phyloP scores from a whole-genome alignment of 2,888 invertebrate species.

The Oligia strigilis region DNA sequence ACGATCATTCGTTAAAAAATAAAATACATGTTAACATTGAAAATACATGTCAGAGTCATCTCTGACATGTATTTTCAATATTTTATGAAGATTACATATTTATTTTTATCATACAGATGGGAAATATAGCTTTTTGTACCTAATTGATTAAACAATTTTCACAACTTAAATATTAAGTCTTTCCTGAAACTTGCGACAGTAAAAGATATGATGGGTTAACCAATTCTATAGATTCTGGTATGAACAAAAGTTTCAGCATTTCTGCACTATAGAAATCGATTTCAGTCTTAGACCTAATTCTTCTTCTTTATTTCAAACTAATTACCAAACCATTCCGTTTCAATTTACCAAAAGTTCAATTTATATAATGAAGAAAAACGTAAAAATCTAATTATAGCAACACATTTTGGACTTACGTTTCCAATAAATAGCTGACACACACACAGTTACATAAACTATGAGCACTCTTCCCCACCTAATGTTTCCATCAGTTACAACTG shows the following conservation, averaged over 20 bases:
- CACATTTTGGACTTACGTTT: constrained; percentile 53
- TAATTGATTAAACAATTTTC: neutral
- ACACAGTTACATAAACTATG: constrained; percentile 56
- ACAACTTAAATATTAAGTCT: neutral
- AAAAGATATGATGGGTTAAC: neutral
- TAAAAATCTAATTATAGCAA: constrained; percentile 56
- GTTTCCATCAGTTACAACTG: constrained; percentile 67
- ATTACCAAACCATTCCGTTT: constrained; percentile 25
- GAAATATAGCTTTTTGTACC: neutral
- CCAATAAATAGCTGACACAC: constrained; percentile 64
- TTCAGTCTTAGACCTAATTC: neutral
- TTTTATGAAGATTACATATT: neutral
- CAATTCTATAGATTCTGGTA: neutral
- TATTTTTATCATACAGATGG: neutral
- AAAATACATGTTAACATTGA: too few relatives aligned
- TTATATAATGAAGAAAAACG: constrained; percentile 38
- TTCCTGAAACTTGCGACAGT: neutral
- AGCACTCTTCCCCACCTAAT: constrained; percentile 63
- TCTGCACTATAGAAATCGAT: neutral
- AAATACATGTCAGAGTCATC: too few relatives aligned
- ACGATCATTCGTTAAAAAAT: too few relatives aligned
- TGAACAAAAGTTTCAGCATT: neutral
- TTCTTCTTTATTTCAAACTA: constrained; percentile 10
- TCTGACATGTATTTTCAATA: neutral
- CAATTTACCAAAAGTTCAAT: constrained; percentile 11